Base-by-base conservation (phyloP, 2,888 invertebrate species). In the Cylindroiulus punctatus region DNA sequence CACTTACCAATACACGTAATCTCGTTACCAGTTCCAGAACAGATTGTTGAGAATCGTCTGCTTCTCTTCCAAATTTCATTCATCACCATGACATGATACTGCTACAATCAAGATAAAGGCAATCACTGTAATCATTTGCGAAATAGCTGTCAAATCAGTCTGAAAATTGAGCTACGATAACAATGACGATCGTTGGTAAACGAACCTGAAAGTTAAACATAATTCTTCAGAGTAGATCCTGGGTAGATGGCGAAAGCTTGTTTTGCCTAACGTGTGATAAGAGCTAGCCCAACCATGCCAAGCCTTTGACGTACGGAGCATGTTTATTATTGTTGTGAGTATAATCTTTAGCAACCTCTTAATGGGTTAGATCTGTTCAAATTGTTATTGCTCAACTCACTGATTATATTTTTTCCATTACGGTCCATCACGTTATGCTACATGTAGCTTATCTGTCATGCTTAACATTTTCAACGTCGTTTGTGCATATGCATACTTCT, bases 401-500 rank as follows among this genome's bases (percentile, higher is more conserved):
- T n/a, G n/a, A n/a, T n/a, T n/a, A 52, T 52, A 52, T 12, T 5
- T 17, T 52, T 19, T 57, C 8, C 57, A 57, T n/a, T n/a, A n/a
- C n/a, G n/a, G n/a, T n/a, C n/a, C n/a, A n/a, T n/a, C n/a, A n/a
- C n/a, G n/a, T 65, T n/a, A 1, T 65, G n/a, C 65, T 65, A n/a
- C n/a, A n/a, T n/a, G n/a, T n/a, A 65, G 65, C 65, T 65, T 26
- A 65, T 22, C 65, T 65, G 65, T 26, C 65, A 87, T 87, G 87
- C 81, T 83, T 57, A 57, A 44, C 17, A 81, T 87, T 26, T n/a
- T 87, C 32, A 87, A 81, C 42, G 22, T 47, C 57, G 44, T 90
- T 40, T 89, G 89, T 87, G 88, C 88, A 30, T 89, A 88, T 86
- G 90, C 94, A 52, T 92, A 92, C 88, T 94, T 93, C 92, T 95